These are phyloP conservation scores for Diplosoma virens DNA, from an alignment of 23 tunicate genomes.

Conservation along the genomic window DNA sequence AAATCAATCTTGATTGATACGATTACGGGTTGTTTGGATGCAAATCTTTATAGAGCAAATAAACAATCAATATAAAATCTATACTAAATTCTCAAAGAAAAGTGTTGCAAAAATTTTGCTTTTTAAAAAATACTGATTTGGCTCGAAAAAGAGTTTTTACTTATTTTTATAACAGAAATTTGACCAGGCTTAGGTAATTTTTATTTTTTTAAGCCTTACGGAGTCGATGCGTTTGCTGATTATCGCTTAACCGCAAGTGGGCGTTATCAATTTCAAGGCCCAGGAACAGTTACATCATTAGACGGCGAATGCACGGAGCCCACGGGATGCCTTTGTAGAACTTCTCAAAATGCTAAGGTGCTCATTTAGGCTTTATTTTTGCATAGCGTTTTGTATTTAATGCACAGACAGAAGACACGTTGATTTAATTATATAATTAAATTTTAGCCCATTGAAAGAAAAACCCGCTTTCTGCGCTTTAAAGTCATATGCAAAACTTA, in stretches of 20 bases:
- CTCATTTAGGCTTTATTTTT: too few relatives aligned
- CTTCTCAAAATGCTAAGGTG: conserved; percentile 2
- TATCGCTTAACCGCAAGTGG: conserved; percentile 63
- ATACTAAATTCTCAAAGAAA: too few relatives aligned
- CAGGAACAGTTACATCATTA: conserved; percentile 7
- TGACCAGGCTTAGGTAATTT: not conserved
- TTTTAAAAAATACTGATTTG: too few relatives aligned
- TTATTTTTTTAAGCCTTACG: conserved; percentile 16
- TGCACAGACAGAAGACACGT: too few relatives aligned
- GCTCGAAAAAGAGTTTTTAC: too few relatives aligned
- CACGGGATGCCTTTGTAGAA: conserved; percentile 74
- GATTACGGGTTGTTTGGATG: not conserved
- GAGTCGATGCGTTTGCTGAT: conserved; percentile 16
- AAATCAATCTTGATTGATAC: not conserved
- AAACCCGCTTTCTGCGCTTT: too few relatives aligned
- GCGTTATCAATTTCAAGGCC: conserved; percentile 57
- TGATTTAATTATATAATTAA: too few relatives aligned
- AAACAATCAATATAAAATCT: not conserved
- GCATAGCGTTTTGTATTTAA: too few relatives aligned
- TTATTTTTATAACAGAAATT: too few relatives aligned
- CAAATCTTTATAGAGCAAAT: not conserved
- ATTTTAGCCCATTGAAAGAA: too few relatives aligned
- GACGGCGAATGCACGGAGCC: conserved; percentile 37
- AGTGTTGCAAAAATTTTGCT: too few relatives aligned
- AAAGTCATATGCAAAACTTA: too few relatives aligned